Conservation (phyloP, 2,888 invertebrate genomes). For the Dolichomitus sp. region DNA sequence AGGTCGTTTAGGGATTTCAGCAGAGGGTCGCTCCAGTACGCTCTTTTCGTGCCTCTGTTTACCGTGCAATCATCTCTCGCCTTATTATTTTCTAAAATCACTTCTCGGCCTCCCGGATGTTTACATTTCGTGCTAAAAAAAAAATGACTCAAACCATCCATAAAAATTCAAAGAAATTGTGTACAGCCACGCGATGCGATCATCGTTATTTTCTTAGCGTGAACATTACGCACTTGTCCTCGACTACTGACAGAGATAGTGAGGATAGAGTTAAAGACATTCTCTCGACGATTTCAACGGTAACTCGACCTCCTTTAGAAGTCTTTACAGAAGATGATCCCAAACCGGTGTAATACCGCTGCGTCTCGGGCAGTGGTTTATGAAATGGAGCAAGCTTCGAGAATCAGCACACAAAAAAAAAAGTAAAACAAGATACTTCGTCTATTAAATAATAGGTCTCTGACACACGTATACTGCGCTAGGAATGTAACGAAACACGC, state of each 20-base stretch:
- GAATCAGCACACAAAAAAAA: constrained; percentile 17
- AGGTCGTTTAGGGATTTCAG: constrained; percentile 3
- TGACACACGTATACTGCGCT: neutral
- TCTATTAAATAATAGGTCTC: neutral
- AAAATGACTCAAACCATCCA: neutral
- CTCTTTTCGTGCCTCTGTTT: neutral
- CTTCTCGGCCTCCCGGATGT: neutral
- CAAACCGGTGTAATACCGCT: constrained; percentile 9
- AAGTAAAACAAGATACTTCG: neutral
- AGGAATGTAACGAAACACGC: constrained; percentile 43
- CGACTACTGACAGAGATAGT: neutral
- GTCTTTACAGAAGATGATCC: neutral
- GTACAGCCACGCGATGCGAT: constrained; percentile 11
- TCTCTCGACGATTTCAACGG: constrained; percentile 26
- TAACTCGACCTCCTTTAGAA: constrained; percentile 17
- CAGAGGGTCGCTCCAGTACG: neutral
- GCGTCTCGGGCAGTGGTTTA: neutral
- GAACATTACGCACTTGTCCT: constrained; percentile 1
- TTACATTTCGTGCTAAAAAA: neutral
- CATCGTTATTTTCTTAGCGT: constrained; percentile 21
- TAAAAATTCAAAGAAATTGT: neutral
- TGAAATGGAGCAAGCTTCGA: constrained; percentile 1
- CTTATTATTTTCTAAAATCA: neutral
- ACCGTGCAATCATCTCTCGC: neutral
- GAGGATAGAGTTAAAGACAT: neutral